Base-by-base conservation (phyloP, 2,888 invertebrate species). In the Hirtodrosophila duncani region DNA sequence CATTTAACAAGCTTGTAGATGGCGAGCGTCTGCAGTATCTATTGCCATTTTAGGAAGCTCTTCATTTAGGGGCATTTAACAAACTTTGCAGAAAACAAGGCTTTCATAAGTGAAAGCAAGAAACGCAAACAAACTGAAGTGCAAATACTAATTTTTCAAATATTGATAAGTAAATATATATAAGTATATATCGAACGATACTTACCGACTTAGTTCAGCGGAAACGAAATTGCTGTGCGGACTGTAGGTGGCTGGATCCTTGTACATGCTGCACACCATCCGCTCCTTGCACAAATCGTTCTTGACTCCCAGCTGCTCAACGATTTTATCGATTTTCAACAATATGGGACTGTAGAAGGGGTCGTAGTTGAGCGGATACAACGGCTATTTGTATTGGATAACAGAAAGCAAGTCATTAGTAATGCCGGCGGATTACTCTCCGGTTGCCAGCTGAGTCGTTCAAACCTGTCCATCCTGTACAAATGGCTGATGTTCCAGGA, bases 181-280 rank as follows among this genome's bases (percentile, higher is more conserved):
- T 16, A 39, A 21, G 8, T 18, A n/a, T n/a, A n/a, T 6, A n/a
- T n/a, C 8, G 3, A 2, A 10, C 3, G 14, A 7, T 5, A 89
- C 91, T 89, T 86, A 95, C 96, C 95, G 94, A 90, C 95, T 95
- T 31, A 96, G 88, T 84, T 95, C 95, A 27, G 93, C 93, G 10
- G 95, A 95, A 41, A 96, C 90, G 53, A 95, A 89, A 86, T 96
- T 96, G 83, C 95, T 95, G 83, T 94, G 93, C 0, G 95, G 96
- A 53, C 94, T 92, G 78, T 93, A 95, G 70, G 91, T 91, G 60
- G 90, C 89, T 0, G 95, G 96, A 83, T 93, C 93, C 79, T 92
- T 93, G 87, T 96, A 96, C 89, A 95, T 91, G 61, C 92, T 92
- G 83, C 95, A 96, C 1, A 96, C 91, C 0, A 95, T 90, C 52